Conservation (phyloP, 2,888 invertebrate genomes). For the Nymphalis c-album region DNA sequence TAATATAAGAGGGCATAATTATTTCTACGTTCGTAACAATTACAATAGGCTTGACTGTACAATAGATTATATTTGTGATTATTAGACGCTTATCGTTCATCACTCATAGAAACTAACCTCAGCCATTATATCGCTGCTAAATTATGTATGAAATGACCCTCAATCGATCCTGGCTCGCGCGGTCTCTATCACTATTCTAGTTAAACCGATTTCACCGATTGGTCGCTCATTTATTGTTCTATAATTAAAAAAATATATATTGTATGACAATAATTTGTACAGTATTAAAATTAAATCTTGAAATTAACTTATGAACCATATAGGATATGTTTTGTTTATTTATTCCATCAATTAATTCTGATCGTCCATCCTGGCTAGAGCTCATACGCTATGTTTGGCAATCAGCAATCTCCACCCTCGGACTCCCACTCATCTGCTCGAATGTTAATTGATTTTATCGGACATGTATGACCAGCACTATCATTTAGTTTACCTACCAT, state of each 20-base stretch:
- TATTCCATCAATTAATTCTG: too few species aligned
- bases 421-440: too few species aligned
- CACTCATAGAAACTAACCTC: constrained; percentile 19
- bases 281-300: neutral
- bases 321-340: too few species aligned
- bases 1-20: too few species aligned
- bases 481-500: too few species aligned
- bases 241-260: neutral
- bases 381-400: too few species aligned
- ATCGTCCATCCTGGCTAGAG: too few species aligned
- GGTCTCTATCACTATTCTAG: constrained; percentile 32
- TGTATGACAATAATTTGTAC: neutral
- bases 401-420: too few species aligned
- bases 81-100: constrained; percentile 15
- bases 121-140: constrained; percentile 44
- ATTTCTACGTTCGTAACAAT: too few species aligned
- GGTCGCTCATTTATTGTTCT: neutral
- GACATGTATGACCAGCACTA: too few species aligned
- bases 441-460: too few species aligned
- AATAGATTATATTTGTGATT: neutral
- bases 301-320: neutral
- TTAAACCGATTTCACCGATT: constrained; percentile 25
- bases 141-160: constrained; percentile 54
- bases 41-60: too few species aligned
- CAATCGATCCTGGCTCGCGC: constrained; percentile 45